Percentiles rank a stretch among this genome's conserved stretches.
These are phyloP conservation scores for Montipora foliosa DNA, from an alignment of 64 coral and sea anemone genomes.

Conservation along the genomic window DNA sequence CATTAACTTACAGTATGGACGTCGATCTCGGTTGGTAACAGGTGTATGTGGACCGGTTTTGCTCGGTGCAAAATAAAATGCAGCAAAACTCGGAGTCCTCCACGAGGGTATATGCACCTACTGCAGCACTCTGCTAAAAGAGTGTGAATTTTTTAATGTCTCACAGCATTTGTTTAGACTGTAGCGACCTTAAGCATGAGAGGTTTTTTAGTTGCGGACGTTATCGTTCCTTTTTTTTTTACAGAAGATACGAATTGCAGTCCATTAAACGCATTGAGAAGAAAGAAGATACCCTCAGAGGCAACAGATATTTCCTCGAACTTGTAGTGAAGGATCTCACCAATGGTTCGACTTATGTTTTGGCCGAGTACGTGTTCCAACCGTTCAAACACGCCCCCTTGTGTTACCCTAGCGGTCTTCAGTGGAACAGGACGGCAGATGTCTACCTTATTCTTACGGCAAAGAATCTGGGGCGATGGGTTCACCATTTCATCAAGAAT, in stretches of 20 bases:
- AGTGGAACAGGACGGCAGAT: constrained; percentile 79
- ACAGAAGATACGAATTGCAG: constrained; percentile 47
- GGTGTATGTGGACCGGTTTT: no score
- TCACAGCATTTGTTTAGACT: no score
- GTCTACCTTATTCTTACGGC: constrained; percentile 88
- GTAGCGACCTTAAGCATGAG: no score
- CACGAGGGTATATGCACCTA: no score
- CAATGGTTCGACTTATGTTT: not conserved
- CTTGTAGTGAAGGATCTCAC: constrained; percentile 34
- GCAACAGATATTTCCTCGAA: constrained; percentile 52
- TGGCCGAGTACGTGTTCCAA: constrained; percentile 48
- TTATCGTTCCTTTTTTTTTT: not conserved
- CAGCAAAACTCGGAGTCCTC: no score
- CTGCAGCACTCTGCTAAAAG: no score
- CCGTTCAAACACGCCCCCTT: not conserved
- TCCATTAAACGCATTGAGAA: constrained; percentile 28
- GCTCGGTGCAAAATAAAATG: no score
- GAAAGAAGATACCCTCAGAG: constrained; percentile 3
- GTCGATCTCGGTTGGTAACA: no score
- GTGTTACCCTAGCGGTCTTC: constrained; percentile 59
- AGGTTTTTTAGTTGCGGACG: no score
- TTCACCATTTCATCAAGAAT: constrained; percentile 90
- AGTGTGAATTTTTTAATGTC: no score
- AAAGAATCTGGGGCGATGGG: constrained; percentile 85
- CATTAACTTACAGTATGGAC: no score